These are phyloP conservation scores for Oreotrochilus melanogaster DNA, from an alignment of 2,113 vertebrate genomes.

Conservation along the genomic window DNA sequence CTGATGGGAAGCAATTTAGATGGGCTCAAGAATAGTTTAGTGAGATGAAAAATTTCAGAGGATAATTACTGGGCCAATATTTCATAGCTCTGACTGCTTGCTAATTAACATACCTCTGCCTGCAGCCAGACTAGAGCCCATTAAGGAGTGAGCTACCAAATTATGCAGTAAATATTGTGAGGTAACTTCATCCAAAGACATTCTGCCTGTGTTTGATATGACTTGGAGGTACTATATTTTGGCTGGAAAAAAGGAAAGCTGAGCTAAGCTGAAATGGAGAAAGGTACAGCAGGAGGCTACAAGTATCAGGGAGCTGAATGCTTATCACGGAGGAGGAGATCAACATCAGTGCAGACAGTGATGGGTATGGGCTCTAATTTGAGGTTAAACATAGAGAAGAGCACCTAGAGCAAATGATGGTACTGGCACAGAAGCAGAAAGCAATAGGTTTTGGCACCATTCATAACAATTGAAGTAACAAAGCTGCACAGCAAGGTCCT, in stretches of 20 bases:
- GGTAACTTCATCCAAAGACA: not conserved
- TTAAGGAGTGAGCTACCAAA: constrained; percentile 4
- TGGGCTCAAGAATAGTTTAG: not conserved
- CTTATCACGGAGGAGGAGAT: rapidly evolving
- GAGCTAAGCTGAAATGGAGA: not conserved
- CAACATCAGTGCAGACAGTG: not conserved
- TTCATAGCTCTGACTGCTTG: constrained; percentile 24
- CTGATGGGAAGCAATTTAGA: constrained; percentile 16
- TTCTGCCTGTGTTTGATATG: not conserved
- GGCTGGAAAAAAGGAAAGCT: not conserved
- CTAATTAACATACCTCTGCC: constrained; percentile 37
- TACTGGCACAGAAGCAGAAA: not conserved
- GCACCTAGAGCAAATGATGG: not conserved
- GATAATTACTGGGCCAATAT: not conserved
- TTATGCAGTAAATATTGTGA: not conserved
- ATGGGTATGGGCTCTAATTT: not conserved
- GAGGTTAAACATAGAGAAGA: not conserved
- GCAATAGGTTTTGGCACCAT: not conserved
- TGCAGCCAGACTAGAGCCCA: not conserved
- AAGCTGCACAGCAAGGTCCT: not conserved
- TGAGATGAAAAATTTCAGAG: constrained; percentile 7
- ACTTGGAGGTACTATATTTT: not conserved
- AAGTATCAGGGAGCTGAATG: not conserved
- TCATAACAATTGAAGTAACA: rapidly evolving
- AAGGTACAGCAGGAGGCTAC: not conserved